Evolutionary conservation across 1,140 invertebrate genomes (phyloP).

Genomic region (Drosophila ambigua): DNA sequence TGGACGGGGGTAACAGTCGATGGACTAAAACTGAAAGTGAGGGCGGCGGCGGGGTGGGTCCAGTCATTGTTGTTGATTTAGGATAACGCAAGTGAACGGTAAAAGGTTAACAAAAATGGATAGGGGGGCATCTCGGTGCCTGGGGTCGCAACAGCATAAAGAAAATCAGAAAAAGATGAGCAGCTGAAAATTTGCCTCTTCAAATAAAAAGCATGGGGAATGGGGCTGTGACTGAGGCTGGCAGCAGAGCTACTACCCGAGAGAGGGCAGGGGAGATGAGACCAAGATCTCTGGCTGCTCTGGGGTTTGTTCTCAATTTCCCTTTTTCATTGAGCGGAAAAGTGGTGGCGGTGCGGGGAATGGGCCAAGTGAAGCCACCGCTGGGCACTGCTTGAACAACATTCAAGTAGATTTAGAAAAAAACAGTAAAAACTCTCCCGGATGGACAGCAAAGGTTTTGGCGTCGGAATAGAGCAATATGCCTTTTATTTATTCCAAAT

Average conservation of each 20-base stretch:
- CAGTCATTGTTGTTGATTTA: slow-evolving; percentile 77
- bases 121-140: slow-evolving; percentile 10
- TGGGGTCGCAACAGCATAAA: background rate
- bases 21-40: background rate
- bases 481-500: no score
- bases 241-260: background rate
- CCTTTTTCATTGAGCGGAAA: slow-evolving; percentile 33
- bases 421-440: no score
- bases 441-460: no score
- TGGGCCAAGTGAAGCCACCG: background rate
- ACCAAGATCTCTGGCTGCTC: background rate
- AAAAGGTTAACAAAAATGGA: slow-evolving; percentile 80
- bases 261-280: background rate
- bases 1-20: slow-evolving; percentile 5
- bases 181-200: slow-evolving; percentile 64
- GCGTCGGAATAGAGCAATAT: no score
- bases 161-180: slow-evolving; percentile 55
- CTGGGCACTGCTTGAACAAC: no score
- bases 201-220: slow-evolving; percentile 35
- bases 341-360: background rate
- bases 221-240: background rate
- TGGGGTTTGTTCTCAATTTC: slow-evolving; percentile 32
- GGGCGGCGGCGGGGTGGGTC: slow-evolving; percentile 34
- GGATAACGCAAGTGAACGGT: slow-evolving; percentile 69
- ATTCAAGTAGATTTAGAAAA: no score